Conservation (phyloP, 2,888 invertebrate genomes). For the Axea sp. region DNA sequence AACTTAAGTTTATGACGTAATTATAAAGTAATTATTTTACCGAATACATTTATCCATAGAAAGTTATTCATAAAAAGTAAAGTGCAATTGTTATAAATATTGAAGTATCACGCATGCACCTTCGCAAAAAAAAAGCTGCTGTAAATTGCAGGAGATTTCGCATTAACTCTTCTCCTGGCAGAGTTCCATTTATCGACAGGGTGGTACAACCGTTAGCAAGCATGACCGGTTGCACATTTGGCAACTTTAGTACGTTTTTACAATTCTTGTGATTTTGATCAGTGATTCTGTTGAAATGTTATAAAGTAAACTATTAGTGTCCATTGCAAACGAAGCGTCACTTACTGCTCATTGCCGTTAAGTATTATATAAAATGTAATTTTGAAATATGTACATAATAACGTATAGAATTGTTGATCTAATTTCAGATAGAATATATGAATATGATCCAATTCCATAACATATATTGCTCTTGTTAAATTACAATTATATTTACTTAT, state of each 20-base stretch:
- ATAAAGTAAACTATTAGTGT: constrained; percentile 29
- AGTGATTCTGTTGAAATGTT: constrained; percentile 17
- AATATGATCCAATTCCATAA: no score
- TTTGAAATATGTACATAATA: neutral
- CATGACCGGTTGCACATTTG: constrained; percentile 52
- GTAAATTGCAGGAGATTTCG: constrained; percentile 50
- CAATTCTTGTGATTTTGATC: constrained; percentile 50
- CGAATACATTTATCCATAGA: no score
- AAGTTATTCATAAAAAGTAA: no score
- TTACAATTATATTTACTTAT: no score
- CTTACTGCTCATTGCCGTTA: constrained; percentile 4
- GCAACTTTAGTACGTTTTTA: constrained; percentile 54
- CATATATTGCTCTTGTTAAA: no score
- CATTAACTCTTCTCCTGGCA: constrained; percentile 58
- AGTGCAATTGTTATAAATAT: no score
- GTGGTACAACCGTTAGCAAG: constrained; percentile 54
- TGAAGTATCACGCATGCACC: no score
- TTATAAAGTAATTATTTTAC: no score
- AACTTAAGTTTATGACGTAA: no score
- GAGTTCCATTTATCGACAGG: constrained; percentile 61
- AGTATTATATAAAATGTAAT: no score
- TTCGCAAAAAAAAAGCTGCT: constrained; percentile 31
- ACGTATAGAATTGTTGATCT: no score
- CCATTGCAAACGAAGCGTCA: constrained; percentile 19
- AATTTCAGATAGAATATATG: no score